Conservation (phyloP, 2,113 vertebrate genomes). For the Chaetops frenatus region DNA sequence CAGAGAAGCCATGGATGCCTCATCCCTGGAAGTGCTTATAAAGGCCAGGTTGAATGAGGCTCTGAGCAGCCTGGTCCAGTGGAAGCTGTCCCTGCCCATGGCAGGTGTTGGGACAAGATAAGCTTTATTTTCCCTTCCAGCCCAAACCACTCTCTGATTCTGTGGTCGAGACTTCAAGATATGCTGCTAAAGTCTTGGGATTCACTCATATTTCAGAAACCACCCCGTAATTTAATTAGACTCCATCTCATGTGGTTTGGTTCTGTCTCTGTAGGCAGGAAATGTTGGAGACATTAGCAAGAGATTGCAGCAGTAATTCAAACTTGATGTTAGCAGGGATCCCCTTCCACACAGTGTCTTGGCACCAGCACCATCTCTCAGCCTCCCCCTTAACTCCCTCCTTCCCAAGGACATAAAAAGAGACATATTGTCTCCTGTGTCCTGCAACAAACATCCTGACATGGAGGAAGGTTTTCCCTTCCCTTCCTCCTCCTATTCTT, state of each 20-base stretch:
- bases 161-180: not conserved
- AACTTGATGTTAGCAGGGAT: not conserved
- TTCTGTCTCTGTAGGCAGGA: not conserved
- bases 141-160: not conserved
- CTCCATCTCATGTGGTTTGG: not conserved
- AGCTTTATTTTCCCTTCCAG: not conserved
- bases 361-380: not conserved
- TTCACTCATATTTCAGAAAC: not conserved
- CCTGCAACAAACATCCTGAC: not conserved
- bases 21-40: not conserved
- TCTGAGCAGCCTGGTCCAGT: not conserved
- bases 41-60: not conserved
- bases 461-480: not conserved
- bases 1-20: not conserved
- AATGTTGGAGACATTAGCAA: not conserved
- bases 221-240: not conserved
- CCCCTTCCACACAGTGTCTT: not conserved
- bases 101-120: fast-evolving
- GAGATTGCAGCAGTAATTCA: not conserved
- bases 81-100: not conserved
- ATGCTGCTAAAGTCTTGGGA: not conserved
- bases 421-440: not conserved
- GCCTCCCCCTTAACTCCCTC: not conserved
- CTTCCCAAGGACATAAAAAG: not conserved
- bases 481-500: not conserved